A percentile compares a stretch with the other conserved stretches of the same genome.
Conservation (phyloP, 2,113 vertebrate species). For the Pollachius pollachius region DNA sequence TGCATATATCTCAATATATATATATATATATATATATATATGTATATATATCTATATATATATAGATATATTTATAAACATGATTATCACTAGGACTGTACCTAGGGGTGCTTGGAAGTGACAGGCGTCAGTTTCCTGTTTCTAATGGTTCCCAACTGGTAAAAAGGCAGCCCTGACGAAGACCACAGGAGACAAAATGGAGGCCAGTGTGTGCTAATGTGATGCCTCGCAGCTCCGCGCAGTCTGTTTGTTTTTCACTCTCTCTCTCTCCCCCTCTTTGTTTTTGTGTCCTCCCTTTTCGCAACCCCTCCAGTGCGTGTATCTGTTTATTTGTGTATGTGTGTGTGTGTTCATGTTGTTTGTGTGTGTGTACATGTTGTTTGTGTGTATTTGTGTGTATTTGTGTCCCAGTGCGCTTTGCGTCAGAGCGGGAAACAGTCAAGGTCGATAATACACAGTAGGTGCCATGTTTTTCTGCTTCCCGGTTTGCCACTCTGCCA, state of each 20-base stretch:
- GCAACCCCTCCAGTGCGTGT: constrained; percentile 59
- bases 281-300: constrained; percentile 34
- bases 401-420: constrained; percentile 43
- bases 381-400: constrained; percentile 42
- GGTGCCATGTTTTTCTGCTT: constrained; percentile 76
- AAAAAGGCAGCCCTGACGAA: constrained; percentile 75
- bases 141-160: constrained; percentile 60
- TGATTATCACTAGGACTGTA: no score
- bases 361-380: not conserved
- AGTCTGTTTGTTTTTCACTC: constrained; percentile 56
- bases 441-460: constrained; percentile 76
- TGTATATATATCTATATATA: no score
- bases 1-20: no score
- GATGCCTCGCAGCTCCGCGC: constrained; percentile 65
- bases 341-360: not conserved
- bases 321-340: not conserved
- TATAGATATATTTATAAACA: not conserved
- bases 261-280: constrained; percentile 53
- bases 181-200: constrained; percentile 76
- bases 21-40: no score
- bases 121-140: not conserved
- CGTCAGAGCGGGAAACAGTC: constrained; percentile 51
- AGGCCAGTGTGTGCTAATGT: constrained; percentile 68
- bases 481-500: constrained; percentile 66
- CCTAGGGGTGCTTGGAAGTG: no score